Evolutionary conservation across 2,888 invertebrate genomes (phyloP).

Genomic region (Alentia gelatinosa): DNA sequence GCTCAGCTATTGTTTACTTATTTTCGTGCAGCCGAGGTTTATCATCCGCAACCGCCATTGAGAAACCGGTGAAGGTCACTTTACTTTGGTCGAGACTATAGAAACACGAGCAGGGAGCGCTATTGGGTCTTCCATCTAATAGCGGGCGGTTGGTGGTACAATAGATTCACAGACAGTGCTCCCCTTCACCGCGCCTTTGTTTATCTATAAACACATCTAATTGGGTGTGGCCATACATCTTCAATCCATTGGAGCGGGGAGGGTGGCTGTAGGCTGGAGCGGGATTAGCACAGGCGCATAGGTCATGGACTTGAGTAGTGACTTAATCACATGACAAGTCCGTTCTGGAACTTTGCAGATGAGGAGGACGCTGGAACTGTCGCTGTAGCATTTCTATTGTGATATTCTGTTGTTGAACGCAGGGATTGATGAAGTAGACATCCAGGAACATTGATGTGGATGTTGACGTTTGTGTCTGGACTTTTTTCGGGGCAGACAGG

Average conservation of each 20-base stretch:
- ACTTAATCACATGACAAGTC: too few species aligned
- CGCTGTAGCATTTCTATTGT: too few species aligned
- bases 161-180: neutral
- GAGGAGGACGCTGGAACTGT: neutral
- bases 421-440: neutral
- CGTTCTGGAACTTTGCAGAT: neutral
- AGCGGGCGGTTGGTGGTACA: neutral
- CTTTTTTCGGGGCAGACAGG: neutral
- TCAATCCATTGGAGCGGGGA: neutral
- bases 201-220: neutral
- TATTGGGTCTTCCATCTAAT: neutral
- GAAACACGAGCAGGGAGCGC: neutral
- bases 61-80: neutral
- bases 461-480: neutral
- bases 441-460: neutral
- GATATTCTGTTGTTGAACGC: constrained; percentile 35
- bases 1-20: too few species aligned
- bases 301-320: neutral
- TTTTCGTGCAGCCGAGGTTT: neutral
- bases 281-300: neutral
- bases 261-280: neutral
- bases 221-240: neutral
- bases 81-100: neutral
- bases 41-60: neutral
- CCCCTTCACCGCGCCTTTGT: neutral